Percentiles rank a stretch among this genome's conserved stretches.
phyloP scores from a whole-genome alignment of 2,113 vertebrate genomes.

The Oreocharis arfaki region DNA sequence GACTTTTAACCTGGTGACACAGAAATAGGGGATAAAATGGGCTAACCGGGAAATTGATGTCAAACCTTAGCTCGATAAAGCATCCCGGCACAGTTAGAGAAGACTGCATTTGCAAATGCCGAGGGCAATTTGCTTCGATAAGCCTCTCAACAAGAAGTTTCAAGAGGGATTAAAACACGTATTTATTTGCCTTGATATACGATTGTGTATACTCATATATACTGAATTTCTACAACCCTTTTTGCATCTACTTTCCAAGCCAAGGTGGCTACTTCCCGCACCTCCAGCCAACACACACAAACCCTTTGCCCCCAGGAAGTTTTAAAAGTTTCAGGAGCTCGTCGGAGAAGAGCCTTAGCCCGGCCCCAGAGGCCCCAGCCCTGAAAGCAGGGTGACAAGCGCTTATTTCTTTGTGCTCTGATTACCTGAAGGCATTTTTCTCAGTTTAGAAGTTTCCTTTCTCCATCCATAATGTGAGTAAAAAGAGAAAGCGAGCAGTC shows the following conservation, averaged over 20 bases:
- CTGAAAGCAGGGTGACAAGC: not conserved
- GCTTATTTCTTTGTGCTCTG: not conserved
- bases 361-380: not conserved
- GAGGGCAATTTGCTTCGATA: not conserved
- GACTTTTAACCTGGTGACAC: slow-evolving; percentile 49
- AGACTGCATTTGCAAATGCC: not conserved
- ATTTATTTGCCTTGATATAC: not conserved
- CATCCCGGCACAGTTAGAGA: not conserved
- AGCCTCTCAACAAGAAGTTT: not conserved
- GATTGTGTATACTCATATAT: not conserved
- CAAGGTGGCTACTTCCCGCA: not conserved
- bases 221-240: not conserved
- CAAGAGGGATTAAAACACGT: not conserved
- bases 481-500: not conserved
- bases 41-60: not conserved
- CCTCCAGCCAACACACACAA: not conserved
- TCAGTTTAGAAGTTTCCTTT: not conserved
- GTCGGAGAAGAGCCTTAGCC: not conserved
- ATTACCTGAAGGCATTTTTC: not conserved
- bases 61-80: not conserved
- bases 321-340: not conserved
- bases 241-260: not conserved
- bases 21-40: slow-evolving; percentile 34
- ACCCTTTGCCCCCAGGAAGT: not conserved
- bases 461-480: not conserved